phyloP scores from a whole-genome alignment of 1,140 invertebrate species.

The Carcinoscorpius rotundicauda region DNA sequence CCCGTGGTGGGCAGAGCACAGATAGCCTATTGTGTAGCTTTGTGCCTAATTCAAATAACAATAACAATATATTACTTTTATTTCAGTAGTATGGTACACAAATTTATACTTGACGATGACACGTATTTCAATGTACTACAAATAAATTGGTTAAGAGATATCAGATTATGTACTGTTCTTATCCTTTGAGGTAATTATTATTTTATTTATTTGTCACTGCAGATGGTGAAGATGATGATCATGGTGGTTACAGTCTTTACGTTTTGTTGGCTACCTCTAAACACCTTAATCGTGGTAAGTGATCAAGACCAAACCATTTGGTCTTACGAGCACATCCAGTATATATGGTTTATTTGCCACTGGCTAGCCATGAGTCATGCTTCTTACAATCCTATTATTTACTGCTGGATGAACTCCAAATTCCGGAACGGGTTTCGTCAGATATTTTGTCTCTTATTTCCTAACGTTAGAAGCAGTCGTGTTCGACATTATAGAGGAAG shows the following conservation, averaged over 20 bases:
- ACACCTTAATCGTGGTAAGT: slow-evolving; percentile 30
- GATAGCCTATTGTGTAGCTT: no score
- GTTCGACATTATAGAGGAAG: no score
- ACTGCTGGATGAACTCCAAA: slow-evolving; percentile 78
- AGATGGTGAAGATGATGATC: slow-evolving; percentile 51
- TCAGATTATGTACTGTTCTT: no score
- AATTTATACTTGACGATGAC: no score
- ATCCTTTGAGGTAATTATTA: no score
- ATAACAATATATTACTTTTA: no score
- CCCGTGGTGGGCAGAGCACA: no score
- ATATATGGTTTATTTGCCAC: slow-evolving; percentile 61
- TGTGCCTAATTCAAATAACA: no score
- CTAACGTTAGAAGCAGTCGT: no score
- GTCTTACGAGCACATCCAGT: slow-evolving; percentile 40
- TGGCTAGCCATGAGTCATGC: slow-evolving; percentile 83
- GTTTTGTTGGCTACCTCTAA: slow-evolving; percentile 37
- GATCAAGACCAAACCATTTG: slow-evolving; percentile 28
- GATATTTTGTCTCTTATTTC: slow-evolving; percentile 10
- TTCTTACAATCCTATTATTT: slow-evolving; percentile 87
- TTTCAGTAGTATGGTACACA: no score
- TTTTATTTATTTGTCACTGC: slow-evolving; percentile 23
- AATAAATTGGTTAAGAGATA: no score
- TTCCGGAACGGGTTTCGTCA: slow-evolving; percentile 45
- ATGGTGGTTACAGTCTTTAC: slow-evolving; percentile 37
- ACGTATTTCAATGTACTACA: no score